Conservation (phyloP, 2,797 vertebrate species). For the Manis crassicaudata region DNA sequence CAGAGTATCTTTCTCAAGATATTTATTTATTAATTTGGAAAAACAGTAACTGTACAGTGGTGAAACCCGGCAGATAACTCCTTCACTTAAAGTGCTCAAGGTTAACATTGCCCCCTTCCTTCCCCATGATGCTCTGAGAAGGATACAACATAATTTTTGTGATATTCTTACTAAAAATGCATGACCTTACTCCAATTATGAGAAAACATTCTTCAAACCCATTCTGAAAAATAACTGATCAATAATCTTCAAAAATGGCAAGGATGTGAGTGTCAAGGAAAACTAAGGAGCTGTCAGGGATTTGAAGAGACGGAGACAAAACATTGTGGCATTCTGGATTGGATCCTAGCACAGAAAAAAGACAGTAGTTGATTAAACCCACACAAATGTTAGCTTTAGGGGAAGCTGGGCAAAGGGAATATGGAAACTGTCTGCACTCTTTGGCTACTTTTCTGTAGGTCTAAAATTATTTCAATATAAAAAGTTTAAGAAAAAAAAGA, state of each 20-base stretch:
- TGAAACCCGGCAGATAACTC: background rate
- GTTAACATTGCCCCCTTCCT: background rate
- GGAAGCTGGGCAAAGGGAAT: background rate
- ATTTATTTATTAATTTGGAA: background rate
- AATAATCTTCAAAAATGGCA: background rate
- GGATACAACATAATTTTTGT: background rate
- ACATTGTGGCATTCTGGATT: background rate
- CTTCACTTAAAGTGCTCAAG: background rate
- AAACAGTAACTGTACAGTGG: background rate
- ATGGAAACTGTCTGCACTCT: background rate
- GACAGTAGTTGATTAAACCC: background rate
- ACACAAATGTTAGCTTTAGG: background rate
- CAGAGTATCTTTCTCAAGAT: background rate
- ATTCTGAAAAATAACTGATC: background rate
- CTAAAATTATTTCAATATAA: constrained; percentile 23
- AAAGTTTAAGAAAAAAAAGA: background rate
- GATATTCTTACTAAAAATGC: background rate
- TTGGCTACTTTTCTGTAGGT: constrained; percentile 30
- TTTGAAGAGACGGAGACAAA: background rate
- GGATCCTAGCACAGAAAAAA: background rate
- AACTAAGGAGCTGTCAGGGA: background rate
- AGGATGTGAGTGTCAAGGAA: background rate
- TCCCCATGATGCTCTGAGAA: background rate
- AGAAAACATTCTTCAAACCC: background rate
- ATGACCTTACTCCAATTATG: background rate